Base-by-base conservation (phyloP, 2,888 invertebrate genomes). In the Noctua pronuba region DNA sequence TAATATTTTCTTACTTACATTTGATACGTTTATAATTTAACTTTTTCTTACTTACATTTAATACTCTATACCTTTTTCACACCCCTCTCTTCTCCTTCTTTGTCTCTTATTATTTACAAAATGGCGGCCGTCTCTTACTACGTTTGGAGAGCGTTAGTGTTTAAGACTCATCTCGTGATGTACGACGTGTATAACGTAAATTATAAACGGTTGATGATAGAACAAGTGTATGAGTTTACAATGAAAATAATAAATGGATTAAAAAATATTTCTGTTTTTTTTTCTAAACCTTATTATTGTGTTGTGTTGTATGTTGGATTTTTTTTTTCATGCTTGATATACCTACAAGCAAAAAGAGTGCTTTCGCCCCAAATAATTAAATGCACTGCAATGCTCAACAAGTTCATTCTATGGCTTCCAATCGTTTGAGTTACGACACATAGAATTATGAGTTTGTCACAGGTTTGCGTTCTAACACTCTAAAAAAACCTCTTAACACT, bases 191-290 rank as follows among this genome's bases (percentile, higher is more conserved):
- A 90, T 95, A 93, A 93, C 92, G 91, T 95, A 93, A 93, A 92
- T 94, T 93, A 94, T 95, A 95, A 95, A 95, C 93, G 94, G 94
- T 96, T 95, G 95, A 94, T 95, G 88, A 94, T 94, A 96, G 95
- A 94, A 93, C 95, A 94, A 94, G 93, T 95, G 96, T 96, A 96
- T 95, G 96, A 95, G 94, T 96, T 96, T 95, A 96, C 95, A 95
- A 94, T 95, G 95, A 95, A 94, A 95, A 94, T 88, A 88, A 95
- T 96, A 96, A 95, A 96, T 95, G 94, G 94, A 95, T 93, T 91
- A 94, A 95, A 94, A 35, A 91, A 91, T 89, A 80, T 76, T 44
- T 66, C 84, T 81, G 49, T 62, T 21, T 64, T 49, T 21, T 41
- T 35, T 58, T 65, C 11, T 38, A 38, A 2, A 13, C 8, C 58